A percentile compares a stretch with the other conserved stretches of the same genome.
These are phyloP conservation scores for Styela plicata DNA, from an alignment of 23 tunicate genomes.

Conservation along the genomic window DNA sequence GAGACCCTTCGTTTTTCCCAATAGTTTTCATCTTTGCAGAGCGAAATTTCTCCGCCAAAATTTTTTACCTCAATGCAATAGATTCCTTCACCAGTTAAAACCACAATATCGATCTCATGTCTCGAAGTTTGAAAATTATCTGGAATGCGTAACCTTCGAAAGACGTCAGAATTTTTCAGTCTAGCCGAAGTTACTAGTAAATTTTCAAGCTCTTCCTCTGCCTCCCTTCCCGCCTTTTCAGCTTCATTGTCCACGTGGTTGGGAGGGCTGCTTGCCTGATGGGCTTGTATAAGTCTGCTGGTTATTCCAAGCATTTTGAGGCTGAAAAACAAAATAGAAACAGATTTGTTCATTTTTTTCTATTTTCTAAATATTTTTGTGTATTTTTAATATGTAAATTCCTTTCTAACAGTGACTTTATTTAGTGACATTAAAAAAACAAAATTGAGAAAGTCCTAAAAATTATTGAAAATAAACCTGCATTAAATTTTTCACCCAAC, in stretches of 20 bases:
- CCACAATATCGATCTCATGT: conserved; percentile 76
- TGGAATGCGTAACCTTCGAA: conserved; percentile 66
- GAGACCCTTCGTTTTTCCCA: conserved; percentile 53
- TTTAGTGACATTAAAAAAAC: too few species aligned
- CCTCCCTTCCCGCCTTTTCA: conserved; percentile 78
- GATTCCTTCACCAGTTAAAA: conserved; percentile 59
- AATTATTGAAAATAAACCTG: too few species aligned
- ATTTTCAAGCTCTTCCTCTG: conserved; percentile 62
- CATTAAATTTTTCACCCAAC: too few species aligned
- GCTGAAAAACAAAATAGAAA: too few species aligned
- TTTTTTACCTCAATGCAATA: conserved; percentile 90
- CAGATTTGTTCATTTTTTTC: too few species aligned
- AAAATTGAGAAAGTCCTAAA: too few species aligned
- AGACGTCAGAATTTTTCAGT: conserved; percentile 37
- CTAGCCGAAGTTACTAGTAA: conserved; percentile 44
- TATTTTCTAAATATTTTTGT: too few species aligned
- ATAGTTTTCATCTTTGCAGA: conserved; percentile 40
- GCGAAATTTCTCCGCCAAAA: conserved; percentile 52
- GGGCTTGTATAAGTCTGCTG: conserved; percentile 73
- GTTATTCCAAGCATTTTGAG: conserved; percentile 54
- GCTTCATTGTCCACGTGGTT: conserved; percentile 53
- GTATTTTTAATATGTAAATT: too few species aligned
- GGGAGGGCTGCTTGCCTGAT: conserved; percentile 62
- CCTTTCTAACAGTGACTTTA: too few species aligned
- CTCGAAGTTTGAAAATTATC: conserved; percentile 86